These are phyloP conservation scores for Platycercus adscitus DNA, from an alignment of 2,113 vertebrate species.

Conservation along the genomic window DNA sequence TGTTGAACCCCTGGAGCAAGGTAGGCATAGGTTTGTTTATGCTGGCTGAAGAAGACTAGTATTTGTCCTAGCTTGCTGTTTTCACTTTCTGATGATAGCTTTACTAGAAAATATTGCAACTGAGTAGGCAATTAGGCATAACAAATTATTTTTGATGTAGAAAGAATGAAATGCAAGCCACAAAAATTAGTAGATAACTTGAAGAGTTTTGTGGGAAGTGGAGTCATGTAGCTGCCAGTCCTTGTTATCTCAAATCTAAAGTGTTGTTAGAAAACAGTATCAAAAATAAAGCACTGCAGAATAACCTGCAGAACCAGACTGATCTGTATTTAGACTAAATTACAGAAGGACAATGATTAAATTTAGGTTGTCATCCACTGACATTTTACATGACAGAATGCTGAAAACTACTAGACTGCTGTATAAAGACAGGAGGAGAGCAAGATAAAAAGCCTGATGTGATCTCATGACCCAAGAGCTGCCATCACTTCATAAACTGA, in stretches of 20 bases:
- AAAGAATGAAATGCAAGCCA: neutral
- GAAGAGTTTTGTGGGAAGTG: neutral
- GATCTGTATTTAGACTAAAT: constrained; percentile 45
- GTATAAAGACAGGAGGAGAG: neutral
- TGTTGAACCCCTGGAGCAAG: neutral
- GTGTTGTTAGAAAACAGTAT: constrained; percentile 7
- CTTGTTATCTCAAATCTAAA: constrained; percentile 8
- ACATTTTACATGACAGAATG: constrained; percentile 26
- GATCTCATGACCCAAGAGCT: neutral
- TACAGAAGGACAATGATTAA: constrained; percentile 34
- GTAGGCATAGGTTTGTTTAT: constrained; percentile 1
- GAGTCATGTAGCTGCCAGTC: neutral
- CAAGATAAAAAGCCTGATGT: constrained; percentile 10
- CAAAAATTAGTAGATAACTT: neutral
- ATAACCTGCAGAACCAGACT: constrained; percentile 1
- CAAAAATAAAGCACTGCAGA: constrained; percentile 30
- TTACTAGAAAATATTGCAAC: neutral
- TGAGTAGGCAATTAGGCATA: constrained; percentile 30
- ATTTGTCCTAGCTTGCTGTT: constrained; percentile 3
- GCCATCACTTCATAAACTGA: constrained; percentile 20
- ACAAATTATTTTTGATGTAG: constrained; percentile 1
- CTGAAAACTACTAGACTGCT: constrained; percentile 31
- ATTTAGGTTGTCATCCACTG: constrained; percentile 28
- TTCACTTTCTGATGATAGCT: neutral
- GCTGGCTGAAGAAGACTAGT: neutral